phyloP scores from a whole-genome alignment of 2,113 vertebrate genomes.

The Bombycilla garrulus region DNA sequence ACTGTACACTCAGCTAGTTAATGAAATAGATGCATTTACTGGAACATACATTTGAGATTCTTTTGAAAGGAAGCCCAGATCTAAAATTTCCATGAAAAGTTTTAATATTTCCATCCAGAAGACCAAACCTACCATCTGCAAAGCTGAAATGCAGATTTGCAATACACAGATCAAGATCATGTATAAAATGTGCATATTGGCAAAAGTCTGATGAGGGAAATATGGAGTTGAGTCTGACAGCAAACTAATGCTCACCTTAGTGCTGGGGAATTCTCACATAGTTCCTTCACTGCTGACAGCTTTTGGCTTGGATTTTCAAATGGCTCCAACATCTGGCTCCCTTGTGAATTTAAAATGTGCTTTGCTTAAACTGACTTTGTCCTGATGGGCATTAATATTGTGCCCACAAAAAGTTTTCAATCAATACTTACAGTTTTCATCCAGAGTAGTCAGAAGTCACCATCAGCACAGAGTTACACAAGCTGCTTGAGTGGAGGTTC shows the following conservation, averaged over 20 bases:
- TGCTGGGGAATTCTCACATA: neutral
- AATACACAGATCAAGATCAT: neutral
- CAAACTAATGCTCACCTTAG: neutral
- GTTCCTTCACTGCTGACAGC: neutral
- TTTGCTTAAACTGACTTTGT: neutral
- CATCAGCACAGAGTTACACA: neutral
- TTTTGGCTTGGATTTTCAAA: neutral
- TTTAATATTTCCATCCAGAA: neutral
- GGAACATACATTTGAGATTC: neutral
- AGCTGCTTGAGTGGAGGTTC: neutral
- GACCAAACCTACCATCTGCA: neutral
- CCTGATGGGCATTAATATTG: neutral
- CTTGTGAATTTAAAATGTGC: neutral
- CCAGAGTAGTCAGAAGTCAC: neutral
- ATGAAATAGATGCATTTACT: neutral
- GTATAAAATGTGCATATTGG: neutral
- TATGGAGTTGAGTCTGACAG: neutral
- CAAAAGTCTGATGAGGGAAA: neutral
- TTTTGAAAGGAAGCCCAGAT: slow-evolving; percentile 22
- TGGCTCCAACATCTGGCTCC: neutral
- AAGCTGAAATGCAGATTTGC: neutral
- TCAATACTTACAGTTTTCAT: neutral
- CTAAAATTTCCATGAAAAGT: neutral
- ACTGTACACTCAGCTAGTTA: neutral
- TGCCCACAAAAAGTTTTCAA: neutral